Percentiles rank a stretch among this genome's conserved stretches.
Conservation (phyloP, 2,888 invertebrate species). For the Nymphalis polychloros region DNA sequence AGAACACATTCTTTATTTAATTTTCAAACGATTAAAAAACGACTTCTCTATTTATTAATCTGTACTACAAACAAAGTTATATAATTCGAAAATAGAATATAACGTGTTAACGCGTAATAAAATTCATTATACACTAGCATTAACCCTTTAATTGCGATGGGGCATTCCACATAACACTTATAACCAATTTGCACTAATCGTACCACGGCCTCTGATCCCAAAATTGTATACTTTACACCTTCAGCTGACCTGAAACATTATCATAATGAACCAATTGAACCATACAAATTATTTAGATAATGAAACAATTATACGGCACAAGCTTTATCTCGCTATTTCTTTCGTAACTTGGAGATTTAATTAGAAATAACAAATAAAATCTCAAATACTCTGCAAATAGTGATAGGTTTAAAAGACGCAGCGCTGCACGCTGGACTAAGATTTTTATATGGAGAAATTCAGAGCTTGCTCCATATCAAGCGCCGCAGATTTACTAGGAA, state of each 20-base stretch:
- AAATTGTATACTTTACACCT: constrained; percentile 29
- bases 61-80: not conserved
- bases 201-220: constrained; percentile 33
- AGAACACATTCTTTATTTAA: not conserved
- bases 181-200: constrained; percentile 26
- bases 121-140: constrained; percentile 19
- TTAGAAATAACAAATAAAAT: not conserved
- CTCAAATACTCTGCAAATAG: too few species aligned
- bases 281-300: constrained; percentile 1
- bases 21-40: too few species aligned
- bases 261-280: constrained; percentile 4
- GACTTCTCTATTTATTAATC: not conserved
- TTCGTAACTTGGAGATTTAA: not conserved
- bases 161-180: constrained; percentile 17
- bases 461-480: too few species aligned
- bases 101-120: constrained; percentile 22
- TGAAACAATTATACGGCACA: not conserved
- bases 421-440: too few species aligned
- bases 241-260: not conserved
- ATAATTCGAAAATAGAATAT: constrained; percentile 1
- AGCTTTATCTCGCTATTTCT: not conserved
- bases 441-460: too few species aligned
- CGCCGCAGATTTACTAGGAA: too few species aligned
- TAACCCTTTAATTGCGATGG: constrained; percentile 28
- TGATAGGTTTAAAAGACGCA: too few species aligned